A percentile compares a stretch with the other conserved stretches of the same genome.
Conservation (phyloP, 64 coral and sea anemone species). For the Stylophora pistillata region DNA sequence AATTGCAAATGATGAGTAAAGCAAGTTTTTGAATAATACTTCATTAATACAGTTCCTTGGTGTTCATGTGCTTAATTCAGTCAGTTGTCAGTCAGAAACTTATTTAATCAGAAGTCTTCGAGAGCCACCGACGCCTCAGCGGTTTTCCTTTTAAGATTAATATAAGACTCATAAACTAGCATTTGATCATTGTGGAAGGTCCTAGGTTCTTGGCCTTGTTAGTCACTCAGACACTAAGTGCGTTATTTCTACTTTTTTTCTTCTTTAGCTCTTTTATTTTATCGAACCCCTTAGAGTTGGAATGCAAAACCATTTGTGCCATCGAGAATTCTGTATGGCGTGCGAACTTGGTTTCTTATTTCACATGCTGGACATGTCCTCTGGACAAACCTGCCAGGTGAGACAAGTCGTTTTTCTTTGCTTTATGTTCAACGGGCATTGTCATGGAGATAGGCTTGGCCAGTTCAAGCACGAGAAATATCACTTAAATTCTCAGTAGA, state of each 20-base stretch:
- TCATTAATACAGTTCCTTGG: too few species aligned
- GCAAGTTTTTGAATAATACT: too few species aligned
- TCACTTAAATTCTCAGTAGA: too few species aligned
- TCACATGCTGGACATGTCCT: conserved; percentile 93
- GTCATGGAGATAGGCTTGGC: too few species aligned
- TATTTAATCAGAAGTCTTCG: too few species aligned
- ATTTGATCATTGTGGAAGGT: background rate
- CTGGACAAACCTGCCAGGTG: conserved; percentile 95
- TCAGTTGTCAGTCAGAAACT: too few species aligned
- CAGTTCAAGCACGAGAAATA: too few species aligned
- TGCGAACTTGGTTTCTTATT: conserved; percentile 96
- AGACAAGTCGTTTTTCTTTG: background rate
- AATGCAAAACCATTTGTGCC: conserved; percentile 93
- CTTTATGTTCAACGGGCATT: too few species aligned
- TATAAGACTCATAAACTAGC: background rate
- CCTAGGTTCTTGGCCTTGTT: background rate
- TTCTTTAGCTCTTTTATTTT: conserved; percentile 85
- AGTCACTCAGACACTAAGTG: background rate
- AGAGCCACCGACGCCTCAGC: too few species aligned
- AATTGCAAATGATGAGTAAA: too few species aligned
- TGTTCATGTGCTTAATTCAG: too few species aligned
- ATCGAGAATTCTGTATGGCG: conserved; percentile 92
- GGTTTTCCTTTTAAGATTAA: background rate
- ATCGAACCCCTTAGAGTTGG: conserved; percentile 85
- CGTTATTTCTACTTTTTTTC: background rate